These are phyloP conservation scores for Cinclus cinclus DNA, from an alignment of 2,113 vertebrate species.

Conservation along the genomic window DNA sequence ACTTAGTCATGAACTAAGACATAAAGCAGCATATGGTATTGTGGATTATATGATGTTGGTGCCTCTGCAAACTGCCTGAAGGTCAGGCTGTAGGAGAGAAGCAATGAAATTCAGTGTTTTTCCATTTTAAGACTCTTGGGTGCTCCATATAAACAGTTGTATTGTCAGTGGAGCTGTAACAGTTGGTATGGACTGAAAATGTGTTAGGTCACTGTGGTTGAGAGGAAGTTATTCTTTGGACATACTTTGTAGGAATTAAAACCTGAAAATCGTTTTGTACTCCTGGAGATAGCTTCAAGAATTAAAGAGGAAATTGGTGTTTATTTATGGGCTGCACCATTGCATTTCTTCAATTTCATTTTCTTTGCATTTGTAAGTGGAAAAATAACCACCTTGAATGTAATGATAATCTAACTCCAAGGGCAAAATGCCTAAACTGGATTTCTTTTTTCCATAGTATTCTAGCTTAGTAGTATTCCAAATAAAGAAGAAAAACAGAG, in stretches of 20 bases:
- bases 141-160: not conserved
- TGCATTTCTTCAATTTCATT: not conserved
- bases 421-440: not conserved
- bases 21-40: not conserved
- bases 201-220: not conserved
- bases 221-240: not conserved
- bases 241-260: not conserved
- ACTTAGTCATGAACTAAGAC: not conserved
- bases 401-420: not conserved
- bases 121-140: not conserved
- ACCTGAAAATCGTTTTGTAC: not conserved
- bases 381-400: rapidly evolving
- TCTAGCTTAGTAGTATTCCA: not conserved
- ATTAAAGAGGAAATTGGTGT: not conserved
- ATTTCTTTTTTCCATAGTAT: not conserved
- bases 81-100: not conserved
- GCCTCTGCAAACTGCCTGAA: not conserved
- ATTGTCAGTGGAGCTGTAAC: not conserved
- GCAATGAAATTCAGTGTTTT: not conserved
- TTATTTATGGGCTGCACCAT: not conserved
- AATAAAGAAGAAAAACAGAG: not conserved
- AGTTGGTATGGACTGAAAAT: not conserved
- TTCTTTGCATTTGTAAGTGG: not conserved
- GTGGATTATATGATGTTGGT: not conserved
- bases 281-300: not conserved